phyloP scores from a whole-genome alignment of 2,113 vertebrate species.

The Ctenomys sociabilis region DNA sequence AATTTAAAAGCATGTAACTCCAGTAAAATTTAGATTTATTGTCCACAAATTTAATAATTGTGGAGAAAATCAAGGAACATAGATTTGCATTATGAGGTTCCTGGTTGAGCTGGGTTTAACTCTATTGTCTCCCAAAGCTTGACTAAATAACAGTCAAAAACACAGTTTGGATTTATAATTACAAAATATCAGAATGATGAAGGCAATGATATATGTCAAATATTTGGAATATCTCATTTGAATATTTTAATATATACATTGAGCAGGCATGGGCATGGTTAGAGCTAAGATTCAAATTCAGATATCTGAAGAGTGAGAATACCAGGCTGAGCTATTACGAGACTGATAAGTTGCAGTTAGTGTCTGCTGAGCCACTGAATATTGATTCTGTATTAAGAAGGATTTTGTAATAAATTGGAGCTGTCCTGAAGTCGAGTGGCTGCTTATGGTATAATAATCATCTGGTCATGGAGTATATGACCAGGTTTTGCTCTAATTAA shows the following conservation, averaged over 20 bases:
- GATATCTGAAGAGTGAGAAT: not conserved
- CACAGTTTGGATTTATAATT: not conserved
- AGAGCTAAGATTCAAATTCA: conserved; percentile 1
- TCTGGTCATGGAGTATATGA: not conserved
- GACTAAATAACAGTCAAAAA: not conserved
- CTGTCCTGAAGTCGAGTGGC: not conserved
- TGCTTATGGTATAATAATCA: not conserved
- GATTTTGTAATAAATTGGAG: not conserved
- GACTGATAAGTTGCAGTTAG: not conserved
- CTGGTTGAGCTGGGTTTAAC: conserved; percentile 16
- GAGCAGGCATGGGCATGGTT: not conserved
- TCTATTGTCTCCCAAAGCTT: not conserved
- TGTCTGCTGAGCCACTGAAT: not conserved
- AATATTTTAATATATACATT: not conserved
- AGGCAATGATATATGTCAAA: not conserved
- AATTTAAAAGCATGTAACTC: not conserved
- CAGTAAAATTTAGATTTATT: conserved; percentile 30
- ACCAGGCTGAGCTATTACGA: not conserved
- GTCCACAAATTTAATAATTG: conserved; percentile 9
- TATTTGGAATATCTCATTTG: not conserved
- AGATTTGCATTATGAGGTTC: conserved; percentile 6
- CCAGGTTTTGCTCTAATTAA: not conserved
- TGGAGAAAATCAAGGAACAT: not conserved
- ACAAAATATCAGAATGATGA: not conserved
- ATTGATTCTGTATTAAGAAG: conserved; percentile 1